These are phyloP conservation scores for Drosophila subquinaria DNA, from an alignment of 2,888 invertebrate species.

Conservation along the genomic window DNA sequence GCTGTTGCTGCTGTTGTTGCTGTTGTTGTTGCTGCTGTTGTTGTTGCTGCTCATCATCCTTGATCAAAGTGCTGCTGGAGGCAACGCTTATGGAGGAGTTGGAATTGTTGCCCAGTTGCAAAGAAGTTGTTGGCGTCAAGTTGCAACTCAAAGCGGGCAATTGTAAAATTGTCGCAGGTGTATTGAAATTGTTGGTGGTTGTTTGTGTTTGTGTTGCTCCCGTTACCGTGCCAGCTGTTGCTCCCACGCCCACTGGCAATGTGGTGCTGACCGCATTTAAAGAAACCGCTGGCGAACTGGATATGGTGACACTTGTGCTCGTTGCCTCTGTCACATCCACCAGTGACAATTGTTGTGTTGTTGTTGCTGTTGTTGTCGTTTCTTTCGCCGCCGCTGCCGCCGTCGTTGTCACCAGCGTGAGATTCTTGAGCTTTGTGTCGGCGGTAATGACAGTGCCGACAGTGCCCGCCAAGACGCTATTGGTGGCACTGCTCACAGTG, in stretches of 20 bases:
- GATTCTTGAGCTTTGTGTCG: conserved; percentile 76
- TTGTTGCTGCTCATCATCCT: conserved; percentile 63
- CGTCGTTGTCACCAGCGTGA: conserved; percentile 75
- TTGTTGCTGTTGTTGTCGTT: not conserved
- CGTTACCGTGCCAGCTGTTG: not conserved
- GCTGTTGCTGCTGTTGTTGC: conserved; percentile 43
- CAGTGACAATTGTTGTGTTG: conserved; percentile 58
- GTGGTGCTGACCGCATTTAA: conserved; percentile 54
- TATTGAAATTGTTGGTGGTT: not conserved
- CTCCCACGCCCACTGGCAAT: conserved; percentile 26
- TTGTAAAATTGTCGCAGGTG: conserved; percentile 55
- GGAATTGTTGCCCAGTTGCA: not conserved
- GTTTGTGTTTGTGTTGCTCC: not conserved
- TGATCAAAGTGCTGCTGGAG: conserved; percentile 47
- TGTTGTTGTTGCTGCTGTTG: conserved; percentile 26
- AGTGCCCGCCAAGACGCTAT: conserved; percentile 48
- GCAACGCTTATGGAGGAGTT: conserved; percentile 30
- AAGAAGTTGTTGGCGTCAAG: not conserved
- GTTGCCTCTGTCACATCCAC: conserved; percentile 71
- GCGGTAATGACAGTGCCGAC: conserved; percentile 40
- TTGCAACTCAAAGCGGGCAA: conserved; percentile 57
- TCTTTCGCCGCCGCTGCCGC: conserved; percentile 12
- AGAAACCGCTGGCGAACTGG: conserved; percentile 65
- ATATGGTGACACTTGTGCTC: conserved; percentile 70
- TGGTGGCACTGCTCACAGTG: conserved; percentile 34